Evolutionary conservation across 1,140 invertebrate genomes (phyloP).

Genomic region (Sarcophaga peregrina): DNA sequence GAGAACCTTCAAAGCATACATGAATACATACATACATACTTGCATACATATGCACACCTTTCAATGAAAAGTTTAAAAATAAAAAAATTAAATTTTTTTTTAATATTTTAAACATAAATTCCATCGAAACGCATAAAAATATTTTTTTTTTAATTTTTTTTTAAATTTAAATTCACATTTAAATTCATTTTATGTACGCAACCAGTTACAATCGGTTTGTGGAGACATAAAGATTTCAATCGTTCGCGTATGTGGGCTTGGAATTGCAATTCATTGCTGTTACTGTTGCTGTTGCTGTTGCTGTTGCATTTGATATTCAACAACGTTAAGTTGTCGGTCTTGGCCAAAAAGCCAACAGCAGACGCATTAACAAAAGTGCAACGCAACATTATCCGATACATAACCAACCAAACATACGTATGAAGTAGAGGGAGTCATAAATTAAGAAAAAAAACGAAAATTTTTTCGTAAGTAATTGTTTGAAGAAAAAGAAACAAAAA

Average conservation of each 20-base stretch:
- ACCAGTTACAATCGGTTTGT: too few relatives aligned
- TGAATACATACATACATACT: too few relatives aligned
- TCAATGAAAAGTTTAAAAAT: neutral
- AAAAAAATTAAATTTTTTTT: neutral
- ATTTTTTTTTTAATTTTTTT: neutral
- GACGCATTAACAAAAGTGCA: neutral
- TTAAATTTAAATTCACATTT: neutral
- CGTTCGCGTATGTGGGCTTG: conserved; percentile 9
- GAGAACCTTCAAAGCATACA: neutral
- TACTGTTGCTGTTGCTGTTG: neutral
- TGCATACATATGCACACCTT: too few relatives aligned
- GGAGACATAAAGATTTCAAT: neutral
- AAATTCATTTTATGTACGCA: conserved; percentile 9
- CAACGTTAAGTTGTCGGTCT: neutral
- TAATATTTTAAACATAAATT: neutral
- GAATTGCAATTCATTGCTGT: neutral
- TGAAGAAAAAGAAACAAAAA: too few relatives aligned
- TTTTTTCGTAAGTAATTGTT: too few relatives aligned
- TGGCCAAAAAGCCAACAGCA: neutral
- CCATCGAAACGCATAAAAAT: neutral
- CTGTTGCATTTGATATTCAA: neutral
- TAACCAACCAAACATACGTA: neutral
- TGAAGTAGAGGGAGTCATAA: neutral
- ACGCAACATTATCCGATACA: neutral
- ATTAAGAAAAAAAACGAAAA: too few relatives aligned